Evolutionary conservation across 1,140 invertebrate species (phyloP), one percentile per base, ranked within the genome.

Genomic region (Calliopsis andreniformis): DNA sequence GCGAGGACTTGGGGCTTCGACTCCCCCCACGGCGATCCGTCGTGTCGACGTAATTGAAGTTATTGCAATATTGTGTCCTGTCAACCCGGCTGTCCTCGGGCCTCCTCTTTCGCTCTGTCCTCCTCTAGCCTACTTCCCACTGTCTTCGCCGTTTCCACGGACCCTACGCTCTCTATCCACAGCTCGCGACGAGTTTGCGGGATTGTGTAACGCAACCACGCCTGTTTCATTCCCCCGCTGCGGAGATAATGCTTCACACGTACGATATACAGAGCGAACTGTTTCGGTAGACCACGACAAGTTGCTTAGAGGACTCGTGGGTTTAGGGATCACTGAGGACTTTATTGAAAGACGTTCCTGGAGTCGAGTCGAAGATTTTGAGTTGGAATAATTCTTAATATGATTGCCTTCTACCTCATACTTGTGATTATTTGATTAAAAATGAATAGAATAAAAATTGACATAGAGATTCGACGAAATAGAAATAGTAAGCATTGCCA

Each of bases 21-120:
- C 62, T 76, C 84, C 86, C 90, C 88, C 88, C 79, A 78, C 79
- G 79, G 78, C 76, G 76, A 80, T 83, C 79, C 82, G 84, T 87
- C 88, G 86, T 92, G 90, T 91, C 86, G 84, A 70, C 79, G 87
- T 92, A 92, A 91, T 92, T 92, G 90, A 90, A 92, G 90, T 91
- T 92, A 92, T 92, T 91, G 91, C 91, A 92, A 92, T 92, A 91
- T 92, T 91, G 90, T 92, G 90, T 92, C 88, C 89, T 91, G 90
- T 91, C 91, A 91, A 85, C 64, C 73, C 39, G 72, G 6, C 77
- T 59, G 66, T 67, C 70, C 78, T 81, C 73, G 56, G 39, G 62
- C 63, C 25, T 66, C 28, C 53, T 47, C 59, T 64, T 25, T 4
- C 20, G 18, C 43, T 47, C 25, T 16, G 30, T 43, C 49, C 32